These are phyloP conservation scores for Actenoides lindsayi DNA, from an alignment of 2,113 vertebrate species.

Conservation along the genomic window DNA sequence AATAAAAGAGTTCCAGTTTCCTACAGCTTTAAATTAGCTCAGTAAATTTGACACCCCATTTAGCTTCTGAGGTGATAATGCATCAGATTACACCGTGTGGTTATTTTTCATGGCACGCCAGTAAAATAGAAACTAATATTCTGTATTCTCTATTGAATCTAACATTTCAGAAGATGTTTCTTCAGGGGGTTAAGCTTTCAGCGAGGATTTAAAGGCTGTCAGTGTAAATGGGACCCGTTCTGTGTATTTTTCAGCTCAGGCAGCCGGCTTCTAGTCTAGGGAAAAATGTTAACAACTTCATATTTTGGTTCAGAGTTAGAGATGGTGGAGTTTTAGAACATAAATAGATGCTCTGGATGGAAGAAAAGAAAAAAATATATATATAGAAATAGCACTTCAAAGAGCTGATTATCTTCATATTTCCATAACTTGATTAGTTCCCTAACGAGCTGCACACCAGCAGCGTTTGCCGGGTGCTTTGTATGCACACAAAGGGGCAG, in stretches of 20 bases:
- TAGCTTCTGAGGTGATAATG: constrained; percentile 5
- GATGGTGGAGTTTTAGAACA: neutral
- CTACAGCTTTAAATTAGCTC: neutral
- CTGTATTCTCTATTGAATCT: neutral
- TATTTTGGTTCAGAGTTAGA: neutral
- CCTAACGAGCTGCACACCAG: neutral
- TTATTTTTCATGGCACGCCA: neutral
- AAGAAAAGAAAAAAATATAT: neutral
- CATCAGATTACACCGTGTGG: neutral
- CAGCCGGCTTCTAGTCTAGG: neutral
- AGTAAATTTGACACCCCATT: neutral
- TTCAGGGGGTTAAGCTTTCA: neutral
- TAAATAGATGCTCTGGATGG: neutral
- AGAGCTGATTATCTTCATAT: neutral
- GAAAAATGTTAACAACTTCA: neutral
- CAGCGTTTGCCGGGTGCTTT: neutral
- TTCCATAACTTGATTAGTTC: constrained; percentile 3
- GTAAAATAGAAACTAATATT: constrained; percentile 15
- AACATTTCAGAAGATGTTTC: neutral
- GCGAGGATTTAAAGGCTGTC: neutral
- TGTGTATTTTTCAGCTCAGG: neutral
- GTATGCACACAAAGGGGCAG: neutral
- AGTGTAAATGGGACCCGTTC: neutral
- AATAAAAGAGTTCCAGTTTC: neutral
- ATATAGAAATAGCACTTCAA: neutral